Evolutionary conservation across 2,113 vertebrate genomes (phyloP).

Genomic region (Bostrychus sinensis): DNA sequence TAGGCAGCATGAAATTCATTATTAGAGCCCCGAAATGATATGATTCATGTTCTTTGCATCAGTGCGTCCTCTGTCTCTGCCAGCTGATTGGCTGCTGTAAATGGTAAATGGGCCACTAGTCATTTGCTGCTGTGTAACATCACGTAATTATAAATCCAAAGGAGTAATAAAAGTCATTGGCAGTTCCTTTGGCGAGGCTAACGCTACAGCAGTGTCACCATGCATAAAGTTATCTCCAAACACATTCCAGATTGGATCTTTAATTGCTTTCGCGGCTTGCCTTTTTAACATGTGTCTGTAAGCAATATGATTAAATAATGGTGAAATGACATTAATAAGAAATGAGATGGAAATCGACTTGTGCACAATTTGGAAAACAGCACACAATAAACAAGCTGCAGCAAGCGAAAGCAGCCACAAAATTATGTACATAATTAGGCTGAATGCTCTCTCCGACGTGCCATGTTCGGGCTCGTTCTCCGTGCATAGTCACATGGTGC

Average conservation of each 20-base stretch:
- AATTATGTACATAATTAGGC: conserved; percentile 72
- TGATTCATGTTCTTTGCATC: conserved; percentile 17
- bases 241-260: conserved; percentile 64
- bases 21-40: conserved; percentile 33
- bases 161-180: conserved; percentile 47
- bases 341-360: conserved; percentile 80
- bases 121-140: conserved; percentile 30
- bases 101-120: conserved; percentile 54
- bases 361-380: conserved; percentile 67
- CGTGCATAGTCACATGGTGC: conserved; percentile 26
- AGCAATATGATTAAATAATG: conserved; percentile 81
- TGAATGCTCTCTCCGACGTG: conserved; percentile 11
- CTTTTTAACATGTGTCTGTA: conserved; percentile 79
- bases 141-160: conserved; percentile 45
- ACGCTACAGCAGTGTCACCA: conserved; percentile 43
- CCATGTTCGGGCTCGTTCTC: conserved; percentile 11
- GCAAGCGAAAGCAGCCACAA: conserved; percentile 37
- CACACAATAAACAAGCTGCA: conserved; percentile 71
- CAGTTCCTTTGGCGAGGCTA: conserved; percentile 39
- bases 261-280: conserved; percentile 78
- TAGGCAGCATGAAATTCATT: conserved; percentile 21
- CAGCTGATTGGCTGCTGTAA: conserved; percentile 38
- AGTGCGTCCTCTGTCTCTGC: conserved; percentile 12
- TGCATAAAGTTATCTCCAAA: conserved; percentile 61
- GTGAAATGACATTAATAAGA: conserved; percentile 82